These are phyloP conservation scores for Phrynocephalus vlangalii DNA, from an alignment of 2,797 vertebrate genomes.

Conservation along the genomic window DNA sequence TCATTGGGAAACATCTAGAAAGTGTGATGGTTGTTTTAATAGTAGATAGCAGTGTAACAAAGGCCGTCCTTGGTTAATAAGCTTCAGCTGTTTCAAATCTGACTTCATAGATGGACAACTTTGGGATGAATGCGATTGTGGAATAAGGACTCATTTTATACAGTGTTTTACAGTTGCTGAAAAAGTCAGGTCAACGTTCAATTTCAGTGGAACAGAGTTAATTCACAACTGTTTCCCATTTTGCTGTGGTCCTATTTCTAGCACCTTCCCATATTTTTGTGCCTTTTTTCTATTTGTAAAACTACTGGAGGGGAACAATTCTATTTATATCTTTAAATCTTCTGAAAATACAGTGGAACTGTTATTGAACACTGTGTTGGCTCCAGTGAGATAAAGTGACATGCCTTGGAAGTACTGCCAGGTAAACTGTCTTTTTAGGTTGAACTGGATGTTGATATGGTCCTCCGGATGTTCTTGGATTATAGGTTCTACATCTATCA, in stretches of 20 bases:
- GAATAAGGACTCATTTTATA: conserved; percentile 76
- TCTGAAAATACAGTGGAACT: conserved; percentile 81
- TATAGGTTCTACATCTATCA: neutral
- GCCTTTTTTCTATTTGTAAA: conserved; percentile 94
- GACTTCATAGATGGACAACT: conserved; percentile 73
- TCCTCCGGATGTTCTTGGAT: neutral
- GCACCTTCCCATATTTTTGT: conserved; percentile 94
- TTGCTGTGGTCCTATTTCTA: conserved; percentile 85
- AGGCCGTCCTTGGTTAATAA: conserved; percentile 68
- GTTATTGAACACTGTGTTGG: conserved; percentile 67
- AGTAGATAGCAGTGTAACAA: conserved; percentile 76
- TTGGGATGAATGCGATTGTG: conserved; percentile 27
- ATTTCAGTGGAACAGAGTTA: conserved; percentile 82
- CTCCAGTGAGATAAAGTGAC: conserved; percentile 61
- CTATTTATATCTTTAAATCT: conserved; percentile 78
- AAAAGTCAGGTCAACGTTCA: conserved; percentile 75
- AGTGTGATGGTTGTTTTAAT: conserved; percentile 73
- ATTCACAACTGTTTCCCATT: conserved; percentile 79
- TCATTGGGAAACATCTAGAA: conserved; percentile 77
- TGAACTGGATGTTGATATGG: neutral
- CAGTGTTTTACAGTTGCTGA: conserved; percentile 79
- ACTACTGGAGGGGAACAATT: conserved; percentile 83
- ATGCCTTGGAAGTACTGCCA: conserved; percentile 58
- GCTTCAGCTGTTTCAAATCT: conserved; percentile 74
- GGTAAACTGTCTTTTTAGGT: conserved; percentile 50